Evolutionary conservation across 2,113 vertebrate species (phyloP).

Genomic region (Thunnus thynnus): DNA sequence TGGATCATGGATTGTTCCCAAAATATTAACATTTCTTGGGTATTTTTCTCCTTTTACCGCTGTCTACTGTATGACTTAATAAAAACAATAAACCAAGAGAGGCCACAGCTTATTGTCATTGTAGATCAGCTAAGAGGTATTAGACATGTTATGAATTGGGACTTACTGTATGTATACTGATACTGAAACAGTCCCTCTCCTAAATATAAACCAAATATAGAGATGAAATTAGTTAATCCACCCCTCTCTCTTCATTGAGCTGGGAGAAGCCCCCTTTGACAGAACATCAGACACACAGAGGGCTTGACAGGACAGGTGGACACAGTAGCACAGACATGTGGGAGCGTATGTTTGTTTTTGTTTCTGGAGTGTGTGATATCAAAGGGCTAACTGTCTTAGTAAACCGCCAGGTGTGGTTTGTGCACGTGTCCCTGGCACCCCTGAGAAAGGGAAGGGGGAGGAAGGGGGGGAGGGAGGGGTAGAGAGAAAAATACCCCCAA

Average conservation of each 20-base stretch:
- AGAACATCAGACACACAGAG: conserved; percentile 52
- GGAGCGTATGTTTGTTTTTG: conserved; percentile 50
- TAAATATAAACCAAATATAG: conserved; percentile 62
- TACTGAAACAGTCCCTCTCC: conserved; percentile 32
- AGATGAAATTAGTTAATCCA: conserved; percentile 64
- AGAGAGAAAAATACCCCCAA: conserved; percentile 12
- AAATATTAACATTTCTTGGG: background rate
- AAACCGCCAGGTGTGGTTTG: conserved; percentile 57
- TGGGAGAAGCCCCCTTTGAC: conserved; percentile 59
- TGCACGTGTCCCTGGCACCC: conserved; percentile 34
- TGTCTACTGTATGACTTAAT: background rate
- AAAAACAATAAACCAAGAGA: background rate
- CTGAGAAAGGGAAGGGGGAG: conserved; percentile 8
- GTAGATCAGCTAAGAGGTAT: background rate
- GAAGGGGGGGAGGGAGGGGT: background rate
- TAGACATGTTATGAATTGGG: conserved; percentile 16
- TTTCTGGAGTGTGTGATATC: conserved; percentile 51
- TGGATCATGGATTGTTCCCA: background rate
- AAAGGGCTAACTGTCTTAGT: conserved; percentile 46
- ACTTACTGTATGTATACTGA: conserved; percentile 9
- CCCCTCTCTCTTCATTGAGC: conserved; percentile 51
- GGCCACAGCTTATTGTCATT: background rate
- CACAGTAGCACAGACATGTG: conserved; percentile 22
- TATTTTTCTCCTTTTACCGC: background rate
- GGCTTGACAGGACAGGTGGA: conserved; percentile 59